A percentile compares a stretch with the other conserved stretches of the same genome.
Evolutionary conservation across 2,113 vertebrate genomes (phyloP).

Genomic region (Thamnaconus septentrionalis): DNA sequence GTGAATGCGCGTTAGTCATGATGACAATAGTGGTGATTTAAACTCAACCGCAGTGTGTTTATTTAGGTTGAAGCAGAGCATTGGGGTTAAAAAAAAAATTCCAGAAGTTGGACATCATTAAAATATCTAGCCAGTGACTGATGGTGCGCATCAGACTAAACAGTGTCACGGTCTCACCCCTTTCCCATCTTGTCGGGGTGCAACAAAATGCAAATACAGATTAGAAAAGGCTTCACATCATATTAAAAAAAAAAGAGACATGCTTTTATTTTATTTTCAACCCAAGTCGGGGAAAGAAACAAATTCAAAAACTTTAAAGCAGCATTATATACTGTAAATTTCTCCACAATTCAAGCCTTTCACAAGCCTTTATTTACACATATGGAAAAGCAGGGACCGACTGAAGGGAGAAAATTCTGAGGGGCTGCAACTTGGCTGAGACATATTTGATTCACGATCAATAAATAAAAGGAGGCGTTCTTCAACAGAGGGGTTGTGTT

Average conservation of each 20-base stretch:
- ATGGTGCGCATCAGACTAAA: conserved; percentile 39
- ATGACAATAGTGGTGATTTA: too few relatives aligned
- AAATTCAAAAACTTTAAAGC: conserved; percentile 13
- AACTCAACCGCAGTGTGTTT: too few relatives aligned
- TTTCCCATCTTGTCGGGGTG: conserved; percentile 17
- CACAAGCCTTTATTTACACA: conserved; percentile 10
- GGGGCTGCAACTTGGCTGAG: conserved; percentile 30
- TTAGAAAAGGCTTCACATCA: conserved; percentile 38
- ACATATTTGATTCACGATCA: conserved; percentile 23
- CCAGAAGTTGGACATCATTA: conserved; percentile 24
- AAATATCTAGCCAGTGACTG: conserved; percentile 28
- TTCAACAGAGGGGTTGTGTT: too few relatives aligned
- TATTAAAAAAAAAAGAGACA: conserved; percentile 14
- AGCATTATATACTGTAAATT: conserved; percentile 12
- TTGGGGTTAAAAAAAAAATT: conserved; percentile 18
- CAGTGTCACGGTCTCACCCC: conserved; percentile 65
- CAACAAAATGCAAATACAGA: conserved; percentile 31
- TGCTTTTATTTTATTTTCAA: conserved; percentile 28
- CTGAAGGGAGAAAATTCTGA: conserved; percentile 7
- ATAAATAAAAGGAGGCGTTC: conserved; percentile 33
- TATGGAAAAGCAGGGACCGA: conserved; percentile 14
- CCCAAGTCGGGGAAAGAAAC: conserved; percentile 10
- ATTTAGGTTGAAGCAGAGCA: conserved; percentile 35
- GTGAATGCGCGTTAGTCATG: too few relatives aligned
- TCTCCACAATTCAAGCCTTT: conserved; percentile 28